A percentile compares a stretch with the other conserved stretches of the same genome.
phyloP scores from a whole-genome alignment of 2,888 invertebrate genomes.

The Amblyteles armatorius region DNA sequence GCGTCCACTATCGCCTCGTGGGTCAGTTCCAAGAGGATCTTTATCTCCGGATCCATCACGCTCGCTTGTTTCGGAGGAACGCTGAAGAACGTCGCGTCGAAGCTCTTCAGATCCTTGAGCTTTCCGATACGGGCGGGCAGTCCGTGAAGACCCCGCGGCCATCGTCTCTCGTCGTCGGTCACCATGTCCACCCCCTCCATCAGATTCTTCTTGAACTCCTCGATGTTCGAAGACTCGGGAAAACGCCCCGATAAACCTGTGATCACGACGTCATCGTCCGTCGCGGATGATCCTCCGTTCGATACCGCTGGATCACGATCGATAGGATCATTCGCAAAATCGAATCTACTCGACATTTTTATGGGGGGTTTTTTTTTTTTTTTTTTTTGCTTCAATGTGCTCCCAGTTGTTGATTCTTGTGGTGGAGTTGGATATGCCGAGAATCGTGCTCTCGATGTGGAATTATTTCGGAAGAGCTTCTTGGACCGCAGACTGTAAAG shows the following conservation, averaged over 20 bases:
- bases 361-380: background rate
- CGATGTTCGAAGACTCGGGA: slow-evolving; percentile 95
- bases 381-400: background rate
- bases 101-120: slow-evolving; percentile 91
- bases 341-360: slow-evolving; percentile 90
- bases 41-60: slow-evolving; percentile 96
- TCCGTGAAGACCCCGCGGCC: slow-evolving; percentile 93
- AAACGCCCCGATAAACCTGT: slow-evolving; percentile 94
- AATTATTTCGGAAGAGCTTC: slow-evolving; percentile 80
- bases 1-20: slow-evolving; percentile 97
- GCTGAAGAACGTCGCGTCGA: slow-evolving; percentile 96
- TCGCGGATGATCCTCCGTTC: slow-evolving; percentile 77
- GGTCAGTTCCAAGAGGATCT: slow-evolving; percentile 95
- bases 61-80: slow-evolving; percentile 97
- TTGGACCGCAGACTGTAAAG: no score
- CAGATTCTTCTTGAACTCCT: slow-evolving; percentile 96
- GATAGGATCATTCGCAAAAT: slow-evolving; percentile 85
- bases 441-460: slow-evolving; percentile 30
- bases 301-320: slow-evolving; percentile 75
- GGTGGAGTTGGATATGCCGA: no score
- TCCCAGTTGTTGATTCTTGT: background rate
- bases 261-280: slow-evolving; percentile 91
- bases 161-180: slow-evolving; percentile 95
- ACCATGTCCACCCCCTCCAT: slow-evolving; percentile 97
- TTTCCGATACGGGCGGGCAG: slow-evolving; percentile 93